Percentiles rank a stretch among this genome's conserved stretches.
Conservation (phyloP, 2,888 invertebrate genomes). For the Lasioglossum leucozonium region DNA sequence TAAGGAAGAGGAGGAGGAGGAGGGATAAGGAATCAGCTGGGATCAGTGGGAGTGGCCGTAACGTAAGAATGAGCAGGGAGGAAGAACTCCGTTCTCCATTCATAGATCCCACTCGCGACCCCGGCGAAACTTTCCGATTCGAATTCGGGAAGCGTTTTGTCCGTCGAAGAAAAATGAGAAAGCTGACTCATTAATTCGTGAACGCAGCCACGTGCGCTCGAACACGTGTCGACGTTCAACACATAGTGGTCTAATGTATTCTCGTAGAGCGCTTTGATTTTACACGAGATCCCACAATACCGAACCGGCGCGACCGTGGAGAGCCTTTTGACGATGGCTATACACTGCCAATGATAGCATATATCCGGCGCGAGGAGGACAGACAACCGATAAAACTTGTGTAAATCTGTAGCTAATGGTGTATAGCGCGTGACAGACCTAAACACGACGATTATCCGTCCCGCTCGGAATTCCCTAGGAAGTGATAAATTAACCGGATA, state of each 20-base stretch:
- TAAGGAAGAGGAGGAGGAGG: conserved; percentile 4
- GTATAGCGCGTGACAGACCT: neutral
- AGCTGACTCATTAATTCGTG: neutral
- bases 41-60: conserved; percentile 25
- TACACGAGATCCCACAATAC: conserved; percentile 34
- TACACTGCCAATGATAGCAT: conserved; percentile 58
- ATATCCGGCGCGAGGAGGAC: conserved; percentile 61
- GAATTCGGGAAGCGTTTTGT: neutral
- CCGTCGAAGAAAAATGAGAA: neutral
- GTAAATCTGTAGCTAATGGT: conserved; percentile 43
- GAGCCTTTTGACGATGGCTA: conserved; percentile 49
- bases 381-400: conserved; percentile 53
- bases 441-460: conserved; percentile 4
- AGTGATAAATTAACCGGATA: neutral
- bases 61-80: conserved; percentile 19
- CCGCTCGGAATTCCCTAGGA: neutral
- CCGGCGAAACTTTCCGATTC: neutral
- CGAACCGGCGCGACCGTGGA: neutral
- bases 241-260: neutral
- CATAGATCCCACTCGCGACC: neutral
- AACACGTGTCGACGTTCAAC: neutral
- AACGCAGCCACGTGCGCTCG: neutral
- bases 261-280: conserved; percentile 22
- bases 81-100: conserved; percentile 22
- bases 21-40: conserved; percentile 17